A percentile compares a stretch with the other conserved stretches of the same genome.
Evolutionary conservation across 1,140 invertebrate genomes (phyloP).

Genomic region (Penaeus chinensis): DNA sequence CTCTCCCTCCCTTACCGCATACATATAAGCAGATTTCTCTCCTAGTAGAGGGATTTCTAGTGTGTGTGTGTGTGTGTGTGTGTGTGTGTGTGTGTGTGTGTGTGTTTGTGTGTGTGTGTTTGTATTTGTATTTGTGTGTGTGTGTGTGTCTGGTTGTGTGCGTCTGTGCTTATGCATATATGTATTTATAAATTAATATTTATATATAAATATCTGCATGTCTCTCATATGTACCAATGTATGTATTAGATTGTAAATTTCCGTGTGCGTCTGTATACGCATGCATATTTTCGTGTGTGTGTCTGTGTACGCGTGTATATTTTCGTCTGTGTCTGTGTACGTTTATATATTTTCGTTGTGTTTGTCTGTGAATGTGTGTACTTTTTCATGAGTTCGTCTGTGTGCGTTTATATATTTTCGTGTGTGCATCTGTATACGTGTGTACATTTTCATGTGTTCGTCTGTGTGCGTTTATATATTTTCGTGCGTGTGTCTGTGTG

Average conservation of each 20-base stretch:
- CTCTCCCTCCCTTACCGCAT: not conserved
- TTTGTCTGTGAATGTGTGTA: not conserved
- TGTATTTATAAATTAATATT: not conserved
- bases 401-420: not conserved
- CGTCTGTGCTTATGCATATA: conserved; percentile 3
- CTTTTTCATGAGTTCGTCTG: not conserved
- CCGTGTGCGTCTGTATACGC: not conserved
- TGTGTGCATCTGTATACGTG: not conserved
- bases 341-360: not conserved
- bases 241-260: not conserved
- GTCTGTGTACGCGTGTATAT: not conserved
- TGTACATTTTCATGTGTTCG: too few species aligned
- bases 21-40: not conserved
- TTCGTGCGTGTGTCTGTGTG: not conserved
- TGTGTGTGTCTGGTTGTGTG: not conserved
- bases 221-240: not conserved
- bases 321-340: not conserved
- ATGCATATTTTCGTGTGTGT: not conserved
- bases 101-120: not conserved
- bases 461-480: too few species aligned
- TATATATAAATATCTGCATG: not conserved
- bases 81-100: not conserved
- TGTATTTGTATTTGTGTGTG: not conserved
- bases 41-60: not conserved
- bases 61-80: not conserved